Evolutionary conservation across 2,888 invertebrate genomes (phyloP).

Genomic region (Tenthredo amoena): DNA sequence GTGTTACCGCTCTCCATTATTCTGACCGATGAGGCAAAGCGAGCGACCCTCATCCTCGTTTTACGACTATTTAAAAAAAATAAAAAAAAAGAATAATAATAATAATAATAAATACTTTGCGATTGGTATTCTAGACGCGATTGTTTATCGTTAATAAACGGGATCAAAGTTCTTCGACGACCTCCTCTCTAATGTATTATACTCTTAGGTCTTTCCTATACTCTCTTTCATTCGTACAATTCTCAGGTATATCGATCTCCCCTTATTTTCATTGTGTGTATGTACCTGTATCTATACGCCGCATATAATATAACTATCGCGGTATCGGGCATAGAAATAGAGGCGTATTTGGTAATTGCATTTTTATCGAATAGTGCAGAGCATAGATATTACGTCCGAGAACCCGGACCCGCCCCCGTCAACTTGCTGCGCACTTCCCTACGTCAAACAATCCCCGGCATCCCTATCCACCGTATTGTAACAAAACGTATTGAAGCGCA

Average conservation of each 20-base stretch:
- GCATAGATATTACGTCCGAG: not conserved
- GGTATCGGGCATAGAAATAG: not conserved
- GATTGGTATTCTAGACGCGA: not conserved
- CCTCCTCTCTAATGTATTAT: not conserved
- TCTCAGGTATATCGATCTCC: not conserved
- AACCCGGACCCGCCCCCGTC: conserved; percentile 25
- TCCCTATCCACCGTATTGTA: conserved; percentile 26
- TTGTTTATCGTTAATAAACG: not conserved
- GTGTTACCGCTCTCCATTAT: conserved; percentile 32
- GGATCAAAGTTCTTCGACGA: not conserved
- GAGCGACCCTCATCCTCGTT: conserved; percentile 10
- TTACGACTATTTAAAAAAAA: not conserved
- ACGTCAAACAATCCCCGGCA: conserved; percentile 41
- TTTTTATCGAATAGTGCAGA: conserved; percentile 42
- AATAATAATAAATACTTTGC: not conserved
- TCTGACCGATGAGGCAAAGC: conserved; percentile 9
- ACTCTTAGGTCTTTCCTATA: not conserved
- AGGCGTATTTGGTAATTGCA: conserved; percentile 16
- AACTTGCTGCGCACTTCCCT: conserved; percentile 46
- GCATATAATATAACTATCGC: not conserved
- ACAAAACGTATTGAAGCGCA: conserved; percentile 20
- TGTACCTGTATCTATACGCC: not conserved
- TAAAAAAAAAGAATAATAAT: no score
- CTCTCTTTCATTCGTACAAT: not conserved
- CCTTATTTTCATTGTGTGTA: not conserved